Base-by-base conservation (phyloP, 2,113 vertebrate genomes). In the Pungitius pungitius region DNA sequence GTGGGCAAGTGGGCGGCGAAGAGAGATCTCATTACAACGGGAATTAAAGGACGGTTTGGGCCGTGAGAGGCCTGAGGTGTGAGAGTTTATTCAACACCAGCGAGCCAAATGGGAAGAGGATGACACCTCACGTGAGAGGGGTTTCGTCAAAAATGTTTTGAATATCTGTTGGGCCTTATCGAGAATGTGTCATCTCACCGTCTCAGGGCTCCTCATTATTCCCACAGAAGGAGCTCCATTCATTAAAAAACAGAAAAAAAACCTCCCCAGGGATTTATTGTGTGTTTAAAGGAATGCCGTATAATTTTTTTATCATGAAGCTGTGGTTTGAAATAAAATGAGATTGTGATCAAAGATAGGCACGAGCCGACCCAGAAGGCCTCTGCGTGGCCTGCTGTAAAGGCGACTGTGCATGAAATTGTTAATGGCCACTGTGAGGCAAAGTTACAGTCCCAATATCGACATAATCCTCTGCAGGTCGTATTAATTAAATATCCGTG, bases 401-500 rank as follows among this genome's bases (percentile, higher is more conserved):
- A 84, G 73, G 68, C 75, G 74, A 72, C 73, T 49, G 75, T 56
- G 82, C 85, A 84, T 88, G 74, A 88, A 89, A 91, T 85, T 75
- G 77, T 84, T 67, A 85, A 72, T 83, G 89, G 84, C 88, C 77
- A 86, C 78, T 85, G 83, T 63, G 86, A 90, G 87, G 87, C 91
- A 78, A 87, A 77, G 85, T 86, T 90, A 91, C 88, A 84, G 85
- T 85, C 78, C 80, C 72, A 83, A 86, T 90, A 86, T 89, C 80
- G 75, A n/a, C 60, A 77, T 90, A 92, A 93, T 93, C 90, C 90
- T 83, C 55, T 18, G 82, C 90, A 91, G 88, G 81, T 90, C 90
- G 85, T 81, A 82, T 89, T 93, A 87, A 93, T 94, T 92, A 92
- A 93, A 85, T 82, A 90, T 90, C 88, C 90, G 90, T 90, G 92